Evolutionary conservation across 2,113 vertebrate genomes (phyloP), one percentile per base, ranked within the genome.

Genomic region (Prochilodus magdalenae): DNA sequence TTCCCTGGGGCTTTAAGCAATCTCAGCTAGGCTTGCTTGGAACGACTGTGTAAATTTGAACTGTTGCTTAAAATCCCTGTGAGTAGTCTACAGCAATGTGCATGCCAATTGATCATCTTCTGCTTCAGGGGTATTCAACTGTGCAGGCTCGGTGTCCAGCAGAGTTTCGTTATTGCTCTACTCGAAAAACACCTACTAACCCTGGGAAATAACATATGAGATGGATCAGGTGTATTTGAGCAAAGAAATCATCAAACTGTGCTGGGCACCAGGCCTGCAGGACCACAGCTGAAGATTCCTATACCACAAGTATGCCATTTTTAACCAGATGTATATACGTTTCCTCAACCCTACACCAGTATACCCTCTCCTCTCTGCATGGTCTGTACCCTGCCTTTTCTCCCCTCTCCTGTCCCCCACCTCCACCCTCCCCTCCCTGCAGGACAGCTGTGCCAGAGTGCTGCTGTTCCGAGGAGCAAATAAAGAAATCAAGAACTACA

Each of bases 401-500:
- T 80, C 15, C 59, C 30, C 20, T 26, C 24, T 44, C 30, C n/a
- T 47, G 24, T 55, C 82, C 44, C 62, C 44, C 29, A 20, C 40
- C 8, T 4, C 63, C 29, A 11, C 55, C 67, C n/a, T 73, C 29
- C 10, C 47, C 12, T 73, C 69, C 80, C 18, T 73, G 36, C 87
- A 99, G 97, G 97, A 99, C 91, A 97, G 97, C 89, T 99, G 98
- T 29, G 97, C 98, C 22, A 91, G 97, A 62, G 97, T 99, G 55
- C 93, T 99, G 82, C 95, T 99, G 74, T 99, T 99, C 91, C 95
- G 97, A 4, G 98, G 98, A 22, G 96, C 97, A 11, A 96, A 96
- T 90, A 99, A 98, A 84, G 98, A 99, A 44, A 94, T 98, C 49
- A 97, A 97, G 83, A 99, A 99, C 91, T 98, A 97, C 93, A 99